Conservation (phyloP, 2,113 vertebrate genomes). For the Myrmecophaga tridactyla region DNA sequence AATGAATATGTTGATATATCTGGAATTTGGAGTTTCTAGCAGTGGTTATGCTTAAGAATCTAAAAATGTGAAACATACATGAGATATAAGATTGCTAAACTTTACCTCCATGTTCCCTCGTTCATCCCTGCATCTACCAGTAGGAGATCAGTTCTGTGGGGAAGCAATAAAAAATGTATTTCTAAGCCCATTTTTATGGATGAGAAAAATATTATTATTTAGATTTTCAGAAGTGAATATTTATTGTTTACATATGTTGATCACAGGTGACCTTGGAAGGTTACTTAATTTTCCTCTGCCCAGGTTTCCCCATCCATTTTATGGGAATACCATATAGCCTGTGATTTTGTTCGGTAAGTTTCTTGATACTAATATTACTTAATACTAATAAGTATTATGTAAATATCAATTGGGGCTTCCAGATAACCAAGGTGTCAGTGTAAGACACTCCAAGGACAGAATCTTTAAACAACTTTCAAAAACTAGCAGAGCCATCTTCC, state of each 20-base stretch:
- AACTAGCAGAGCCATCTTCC: no score
- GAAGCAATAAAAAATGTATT: neutral
- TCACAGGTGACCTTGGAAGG: neutral
- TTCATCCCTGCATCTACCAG: neutral
- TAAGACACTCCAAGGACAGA: no score
- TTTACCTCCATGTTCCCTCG: neutral
- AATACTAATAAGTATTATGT: neutral
- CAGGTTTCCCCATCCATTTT: neutral
- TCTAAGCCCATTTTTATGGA: neutral
- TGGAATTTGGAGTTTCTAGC: neutral
- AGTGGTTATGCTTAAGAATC: neutral
- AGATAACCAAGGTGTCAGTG: no score
- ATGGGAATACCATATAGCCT: neutral
- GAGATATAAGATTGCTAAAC: neutral
- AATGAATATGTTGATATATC: neutral
- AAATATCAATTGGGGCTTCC: neutral
- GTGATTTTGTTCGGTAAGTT: neutral
- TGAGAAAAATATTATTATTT: conserved; percentile 15
- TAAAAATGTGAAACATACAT: neutral
- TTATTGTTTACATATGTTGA: neutral
- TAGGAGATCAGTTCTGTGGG: neutral
- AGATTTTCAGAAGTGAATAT: neutral
- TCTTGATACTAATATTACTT: neutral
- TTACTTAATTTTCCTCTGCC: neutral
- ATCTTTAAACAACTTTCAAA: no score